Evolutionary conservation across 1,140 invertebrate genomes (phyloP), one percentile per base, ranked within the genome.

Genomic region (Calosoma granatense): DNA sequence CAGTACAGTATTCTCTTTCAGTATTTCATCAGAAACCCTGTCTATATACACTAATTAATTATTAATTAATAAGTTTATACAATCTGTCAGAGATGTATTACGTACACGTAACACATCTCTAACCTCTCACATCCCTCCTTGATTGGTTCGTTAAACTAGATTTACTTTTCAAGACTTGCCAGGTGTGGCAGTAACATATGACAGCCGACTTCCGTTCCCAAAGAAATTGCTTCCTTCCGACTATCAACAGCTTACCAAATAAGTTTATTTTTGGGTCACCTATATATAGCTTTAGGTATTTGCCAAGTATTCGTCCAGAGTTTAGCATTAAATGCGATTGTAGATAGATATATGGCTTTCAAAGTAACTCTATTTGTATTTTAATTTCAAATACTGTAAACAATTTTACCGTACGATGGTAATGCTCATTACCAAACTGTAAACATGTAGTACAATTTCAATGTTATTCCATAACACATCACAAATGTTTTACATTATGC

Each of bases 391-490:
- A n/a, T 36, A 36, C n/a, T 9, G 17, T 47, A 4, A 47, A 47
- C 17, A 47, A 12, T 9, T 6, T 47, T 47, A 17, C 41, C 41
- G 41, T 22, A 41, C 17, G 19, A 1, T 55, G 15, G 22, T 56
- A 41, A 19, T n/a, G 23, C 53, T 26, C 26, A 59, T 59, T 43
- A 51, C 22, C 14, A 56, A 17, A 51, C 21, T 17, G 51, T 53
- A 20, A 56, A 54, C 20, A 54, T 56, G 54, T 57, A 63, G 65
- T 62, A 43, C 53, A 64, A 68, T 69, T 68, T 67, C 66, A 71
- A n/a, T n/a, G n/a, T n/a, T n/a, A n/a, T n/a, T n/a, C n/a, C n/a
- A n/a, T n/a, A n/a, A n/a, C n/a, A n/a, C n/a, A n/a, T n/a, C n/a
- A n/a, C n/a, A n/a, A n/a, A n/a, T n/a, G n/a, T n/a, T n/a, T n/a